Evolutionary conservation across 2,888 invertebrate genomes (phyloP).

Genomic region (Physocephala rufipes): DNA sequence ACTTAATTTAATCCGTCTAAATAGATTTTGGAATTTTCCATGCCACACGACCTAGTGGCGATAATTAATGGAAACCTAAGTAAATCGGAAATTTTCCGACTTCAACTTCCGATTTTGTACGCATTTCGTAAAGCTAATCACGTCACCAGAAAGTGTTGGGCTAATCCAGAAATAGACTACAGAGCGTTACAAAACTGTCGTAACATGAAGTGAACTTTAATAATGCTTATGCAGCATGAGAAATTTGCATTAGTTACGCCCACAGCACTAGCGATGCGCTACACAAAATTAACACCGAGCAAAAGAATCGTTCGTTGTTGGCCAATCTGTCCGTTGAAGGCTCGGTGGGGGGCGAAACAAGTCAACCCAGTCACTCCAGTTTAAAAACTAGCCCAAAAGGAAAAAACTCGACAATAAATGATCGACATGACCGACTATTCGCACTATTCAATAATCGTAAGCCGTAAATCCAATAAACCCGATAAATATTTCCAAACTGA

Average conservation of each 20-base stretch:
- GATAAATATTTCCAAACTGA: conserved; percentile 61
- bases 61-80: neutral
- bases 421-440: neutral
- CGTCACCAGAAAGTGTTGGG: neutral
- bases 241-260: conserved; percentile 31
- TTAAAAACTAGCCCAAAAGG: too few species aligned
- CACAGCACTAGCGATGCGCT: conserved; percentile 25
- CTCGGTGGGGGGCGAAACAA: too few species aligned
- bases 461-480: conserved; percentile 60
- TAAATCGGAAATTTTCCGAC: conserved; percentile 12
- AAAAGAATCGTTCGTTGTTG: neutral
- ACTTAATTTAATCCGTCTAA: neutral
- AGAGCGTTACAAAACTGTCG: neutral
- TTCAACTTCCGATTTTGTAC: conserved; percentile 9
- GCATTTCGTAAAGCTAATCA: conserved; percentile 18
- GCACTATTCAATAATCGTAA: conserved; percentile 44
- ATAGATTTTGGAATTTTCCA: neutral
- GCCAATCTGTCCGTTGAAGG: neutral
- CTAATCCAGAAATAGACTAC: conserved; percentile 12
- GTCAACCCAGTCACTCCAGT: too few species aligned
- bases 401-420: neutral
- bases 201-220: neutral
- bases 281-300: neutral
- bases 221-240: conserved; percentile 4
- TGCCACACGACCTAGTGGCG: neutral